A percentile compares a stretch with the other conserved stretches of the same genome.
Conservation (phyloP, 2,888 invertebrate genomes). For the Nasonia oneida region DNA sequence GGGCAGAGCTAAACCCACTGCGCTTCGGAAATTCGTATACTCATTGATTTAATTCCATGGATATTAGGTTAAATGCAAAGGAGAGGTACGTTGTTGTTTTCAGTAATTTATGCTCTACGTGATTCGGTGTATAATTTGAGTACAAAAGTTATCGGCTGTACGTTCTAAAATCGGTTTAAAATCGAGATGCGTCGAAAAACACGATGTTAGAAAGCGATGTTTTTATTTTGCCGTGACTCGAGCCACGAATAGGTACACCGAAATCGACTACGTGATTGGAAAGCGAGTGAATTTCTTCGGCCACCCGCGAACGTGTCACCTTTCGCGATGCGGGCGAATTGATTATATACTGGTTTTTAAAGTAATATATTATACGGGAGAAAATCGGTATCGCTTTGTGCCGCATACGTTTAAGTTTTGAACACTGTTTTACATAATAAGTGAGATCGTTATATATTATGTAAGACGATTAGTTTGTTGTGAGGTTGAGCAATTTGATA, state of each 20-base stretch:
- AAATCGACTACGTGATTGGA: conserved; percentile 34
- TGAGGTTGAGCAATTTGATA: background rate
- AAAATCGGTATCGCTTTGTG: background rate
- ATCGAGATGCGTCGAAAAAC: background rate
- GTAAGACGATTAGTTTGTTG: background rate
- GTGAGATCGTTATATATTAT: background rate
- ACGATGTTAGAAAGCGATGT: conserved; percentile 1
- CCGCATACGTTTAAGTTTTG: background rate
- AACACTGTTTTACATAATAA: background rate
- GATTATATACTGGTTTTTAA: conserved; percentile 21
- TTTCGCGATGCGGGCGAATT: background rate
- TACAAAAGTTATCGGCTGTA: conserved; percentile 24
- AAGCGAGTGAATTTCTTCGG: background rate
- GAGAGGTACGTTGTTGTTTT: background rate
- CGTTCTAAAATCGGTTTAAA: background rate
- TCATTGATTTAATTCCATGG: too few relatives aligned
- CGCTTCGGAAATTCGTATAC: too few relatives aligned
- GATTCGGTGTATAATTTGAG: background rate
- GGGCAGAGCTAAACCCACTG: too few relatives aligned
- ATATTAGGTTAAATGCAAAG: too few relatives aligned
- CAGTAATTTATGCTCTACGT: background rate
- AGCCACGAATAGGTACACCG: background rate
- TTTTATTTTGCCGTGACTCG: background rate
- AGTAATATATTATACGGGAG: background rate
- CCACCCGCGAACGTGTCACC: conserved; percentile 5